These are phyloP conservation scores for Bacillus rossius DNA, from an alignment of 1,140 invertebrate species.

Conservation along the genomic window DNA sequence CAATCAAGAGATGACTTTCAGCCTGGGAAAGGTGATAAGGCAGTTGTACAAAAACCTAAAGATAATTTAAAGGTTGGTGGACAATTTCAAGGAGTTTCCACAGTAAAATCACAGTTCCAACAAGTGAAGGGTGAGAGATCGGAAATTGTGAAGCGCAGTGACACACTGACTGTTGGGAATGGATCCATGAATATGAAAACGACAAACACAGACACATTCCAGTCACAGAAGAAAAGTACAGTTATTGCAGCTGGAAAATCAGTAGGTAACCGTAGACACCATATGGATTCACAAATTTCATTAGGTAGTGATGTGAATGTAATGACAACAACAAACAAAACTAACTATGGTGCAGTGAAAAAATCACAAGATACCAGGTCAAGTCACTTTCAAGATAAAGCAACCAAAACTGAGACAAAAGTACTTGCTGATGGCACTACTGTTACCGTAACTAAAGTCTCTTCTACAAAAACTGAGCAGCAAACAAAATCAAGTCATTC, in stretches of 20 bases:
- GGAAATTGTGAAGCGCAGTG: slow-evolving; percentile 48
- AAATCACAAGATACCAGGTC: slow-evolving; percentile 18
- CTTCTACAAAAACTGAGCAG: no score
- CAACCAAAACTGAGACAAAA: slow-evolving; percentile 39
- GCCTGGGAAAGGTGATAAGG: slow-evolving; percentile 33
- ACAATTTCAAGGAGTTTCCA: slow-evolving; percentile 43
- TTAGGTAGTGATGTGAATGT: slow-evolving; percentile 49
- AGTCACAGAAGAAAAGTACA: slow-evolving; percentile 37
- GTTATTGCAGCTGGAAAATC: slow-evolving; percentile 17
- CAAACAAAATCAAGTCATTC: neutral
- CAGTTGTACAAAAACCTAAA: slow-evolving; percentile 33
- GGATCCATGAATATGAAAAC: slow-evolving; percentile 49
- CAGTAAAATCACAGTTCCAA: slow-evolving; percentile 44
- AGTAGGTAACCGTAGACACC: slow-evolving; percentile 42
- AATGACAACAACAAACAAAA: slow-evolving; percentile 52
- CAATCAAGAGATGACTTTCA: slow-evolving; percentile 34
- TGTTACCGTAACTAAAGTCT: slow-evolving; percentile 40
- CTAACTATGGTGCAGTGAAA: slow-evolving; percentile 45
- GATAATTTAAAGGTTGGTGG: slow-evolving; percentile 47
- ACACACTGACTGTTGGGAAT: slow-evolving; percentile 45
- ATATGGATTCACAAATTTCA: slow-evolving; percentile 58
- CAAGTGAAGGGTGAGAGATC: slow-evolving; percentile 48
- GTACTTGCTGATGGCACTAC: slow-evolving; percentile 48
- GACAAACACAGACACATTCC: slow-evolving; percentile 45
- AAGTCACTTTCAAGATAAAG: slow-evolving; percentile 14